Evolutionary conservation across 2,113 vertebrate genomes (phyloP).

Genomic region (Sphaerodactylus townsendi): DNA sequence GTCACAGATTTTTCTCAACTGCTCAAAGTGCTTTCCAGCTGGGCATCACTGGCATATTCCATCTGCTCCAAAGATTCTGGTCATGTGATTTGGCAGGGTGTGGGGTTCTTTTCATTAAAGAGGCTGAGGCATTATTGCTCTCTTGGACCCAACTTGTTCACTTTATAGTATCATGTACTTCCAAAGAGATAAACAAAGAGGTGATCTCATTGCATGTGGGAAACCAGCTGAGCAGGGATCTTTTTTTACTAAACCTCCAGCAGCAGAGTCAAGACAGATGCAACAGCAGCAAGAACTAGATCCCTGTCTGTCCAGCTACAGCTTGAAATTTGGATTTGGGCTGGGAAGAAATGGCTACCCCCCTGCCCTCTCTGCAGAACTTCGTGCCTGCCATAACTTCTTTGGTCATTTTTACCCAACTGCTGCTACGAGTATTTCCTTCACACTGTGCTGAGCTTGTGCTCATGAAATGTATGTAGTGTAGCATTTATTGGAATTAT

Average conservation of each 20-base stretch:
- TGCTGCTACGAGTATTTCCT: no score
- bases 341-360: no score
- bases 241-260: not conserved
- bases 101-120: not conserved
- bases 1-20: slow-evolving; percentile 20
- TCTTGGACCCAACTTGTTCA: not conserved
- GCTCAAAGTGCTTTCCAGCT: slow-evolving; percentile 32
- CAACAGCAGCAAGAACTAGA: not conserved
- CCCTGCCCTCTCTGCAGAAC: not conserved
- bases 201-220: not conserved
- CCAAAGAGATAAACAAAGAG: not conserved
- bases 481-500: not conserved
- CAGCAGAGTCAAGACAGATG: not conserved
- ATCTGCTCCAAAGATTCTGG: slow-evolving; percentile 49
- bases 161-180: not conserved
- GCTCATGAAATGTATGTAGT: no score
- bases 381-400: no score
- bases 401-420: no score
- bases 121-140: not conserved
- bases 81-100: slow-evolving; percentile 22
- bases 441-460: not conserved
- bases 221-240: not conserved
- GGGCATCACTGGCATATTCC: slow-evolving; percentile 50
- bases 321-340: not conserved
- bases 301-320: not conserved